Evolutionary conservation across 2,797 vertebrate genomes (phyloP).

Genomic region (Acipenser ruthenus): DNA sequence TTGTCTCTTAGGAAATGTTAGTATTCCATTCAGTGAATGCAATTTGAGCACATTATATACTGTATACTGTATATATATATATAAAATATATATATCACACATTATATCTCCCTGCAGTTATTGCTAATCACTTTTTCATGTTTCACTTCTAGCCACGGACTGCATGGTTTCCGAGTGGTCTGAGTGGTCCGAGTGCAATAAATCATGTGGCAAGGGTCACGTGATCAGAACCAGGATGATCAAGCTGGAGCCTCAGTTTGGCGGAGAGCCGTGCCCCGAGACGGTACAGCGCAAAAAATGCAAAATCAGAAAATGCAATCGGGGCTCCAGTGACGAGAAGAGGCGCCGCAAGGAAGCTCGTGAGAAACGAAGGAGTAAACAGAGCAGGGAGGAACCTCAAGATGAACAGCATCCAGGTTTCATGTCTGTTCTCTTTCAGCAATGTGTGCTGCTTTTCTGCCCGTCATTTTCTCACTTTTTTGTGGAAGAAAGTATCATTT

Average conservation of each 20-base stretch:
- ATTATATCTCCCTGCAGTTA: too few species aligned
- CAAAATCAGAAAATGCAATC: constrained; percentile 81
- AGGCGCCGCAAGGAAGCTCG: constrained; percentile 82
- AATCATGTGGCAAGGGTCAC: constrained; percentile 96
- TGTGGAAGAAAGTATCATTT: too few species aligned
- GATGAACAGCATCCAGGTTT: constrained; percentile 78
- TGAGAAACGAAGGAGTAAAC: constrained; percentile 80
- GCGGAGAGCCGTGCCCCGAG: constrained; percentile 80
- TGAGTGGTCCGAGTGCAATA: constrained; percentile 95
- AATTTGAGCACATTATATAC: too few species aligned
- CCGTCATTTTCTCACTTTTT: too few species aligned
- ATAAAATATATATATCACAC: too few species aligned
- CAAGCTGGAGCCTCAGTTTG: constrained; percentile 88
- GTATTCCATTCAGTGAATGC: too few species aligned
- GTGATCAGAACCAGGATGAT: constrained; percentile 84
- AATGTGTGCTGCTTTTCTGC: too few species aligned
- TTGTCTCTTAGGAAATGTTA: too few species aligned
- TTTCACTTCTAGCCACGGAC: constrained; percentile 67
- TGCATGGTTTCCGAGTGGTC: constrained; percentile 88
- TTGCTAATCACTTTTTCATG: too few species aligned
- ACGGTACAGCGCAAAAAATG: constrained; percentile 88
- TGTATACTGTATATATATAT: too few species aligned
- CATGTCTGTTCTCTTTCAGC: background rate
- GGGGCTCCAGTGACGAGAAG: constrained; percentile 74
- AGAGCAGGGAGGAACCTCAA: constrained; percentile 56